Evolutionary conservation across 2,113 vertebrate genomes (phyloP).

Genomic region (Cinclus mexicanus): DNA sequence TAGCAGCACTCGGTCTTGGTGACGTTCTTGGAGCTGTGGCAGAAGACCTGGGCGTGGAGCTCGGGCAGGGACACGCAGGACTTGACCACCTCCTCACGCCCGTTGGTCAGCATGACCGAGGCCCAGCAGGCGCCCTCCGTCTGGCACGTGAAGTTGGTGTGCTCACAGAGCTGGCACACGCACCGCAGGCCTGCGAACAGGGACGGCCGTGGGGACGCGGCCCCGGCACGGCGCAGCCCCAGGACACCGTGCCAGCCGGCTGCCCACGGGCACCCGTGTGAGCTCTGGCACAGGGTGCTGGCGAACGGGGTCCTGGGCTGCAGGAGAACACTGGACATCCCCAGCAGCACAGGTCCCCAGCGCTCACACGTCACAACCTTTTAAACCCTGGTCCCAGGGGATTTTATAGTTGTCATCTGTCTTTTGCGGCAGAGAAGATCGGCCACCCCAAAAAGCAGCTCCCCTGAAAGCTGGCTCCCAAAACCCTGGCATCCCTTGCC

Average conservation of each 20-base stretch:
- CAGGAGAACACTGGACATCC: not conserved
- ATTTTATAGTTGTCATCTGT: fast-evolving
- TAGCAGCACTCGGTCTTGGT: constrained; percentile 96
- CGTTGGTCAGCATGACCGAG: constrained; percentile 90
- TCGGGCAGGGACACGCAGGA: constrained; percentile 88
- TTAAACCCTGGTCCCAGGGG: not conserved
- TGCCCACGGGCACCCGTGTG: no score
- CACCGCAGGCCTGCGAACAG: constrained; percentile 85
- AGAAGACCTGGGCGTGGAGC: constrained; percentile 91
- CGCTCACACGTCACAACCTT: fast-evolving
- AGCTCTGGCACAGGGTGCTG: fast-evolving
- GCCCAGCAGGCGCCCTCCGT: constrained; percentile 94
- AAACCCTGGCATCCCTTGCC: not conserved
- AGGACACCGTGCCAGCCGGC: fast-evolving
- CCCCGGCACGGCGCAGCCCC: no score
- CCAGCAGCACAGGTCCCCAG: fast-evolving
- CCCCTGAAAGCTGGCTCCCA: not conserved
- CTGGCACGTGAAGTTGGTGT: constrained; percentile 90
- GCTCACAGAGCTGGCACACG: constrained; percentile 88
- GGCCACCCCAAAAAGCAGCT: no score
- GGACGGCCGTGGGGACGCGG: not conserved
- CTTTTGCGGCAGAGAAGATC: fast-evolving
- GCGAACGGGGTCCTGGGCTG: fast-evolving
- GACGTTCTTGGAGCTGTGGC: constrained; percentile 89
- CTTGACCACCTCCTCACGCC: constrained; percentile 87